These are phyloP conservation scores for Ptilodon capucinus DNA, from an alignment of 2,888 invertebrate species.

Conservation along the genomic window DNA sequence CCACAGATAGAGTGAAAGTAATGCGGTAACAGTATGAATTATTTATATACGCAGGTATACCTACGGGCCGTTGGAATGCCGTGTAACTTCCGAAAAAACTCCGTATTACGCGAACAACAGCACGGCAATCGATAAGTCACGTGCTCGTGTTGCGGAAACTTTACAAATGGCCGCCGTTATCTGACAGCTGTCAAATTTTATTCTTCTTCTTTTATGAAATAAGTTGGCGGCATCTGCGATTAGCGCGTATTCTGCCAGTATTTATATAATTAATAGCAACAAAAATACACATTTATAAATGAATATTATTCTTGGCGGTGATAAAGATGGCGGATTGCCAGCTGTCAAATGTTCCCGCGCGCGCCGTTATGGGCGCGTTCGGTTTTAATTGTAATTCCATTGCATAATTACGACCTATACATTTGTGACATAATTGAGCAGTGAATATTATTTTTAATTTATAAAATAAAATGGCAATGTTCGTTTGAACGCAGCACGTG, in stretches of 20 bases:
- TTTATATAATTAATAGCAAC: too few relatives aligned
- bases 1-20: constrained; percentile 51
- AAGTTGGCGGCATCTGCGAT: too few relatives aligned
- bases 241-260: too few relatives aligned
- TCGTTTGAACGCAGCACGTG: constrained; percentile 18
- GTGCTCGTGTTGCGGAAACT: constrained; percentile 12
- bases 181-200: constrained; percentile 28
- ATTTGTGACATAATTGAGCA: neutral
- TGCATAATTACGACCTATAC: neutral
- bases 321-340: too few relatives aligned
- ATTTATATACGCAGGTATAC: constrained; percentile 47
- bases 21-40: constrained; percentile 55
- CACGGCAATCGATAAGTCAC: constrained; percentile 22
- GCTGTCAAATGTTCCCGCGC: constrained; percentile 18
- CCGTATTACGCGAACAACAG: constrained; percentile 31
- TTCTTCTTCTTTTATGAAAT: too few relatives aligned
- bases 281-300: too few relatives aligned
- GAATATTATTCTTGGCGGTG: too few relatives aligned
- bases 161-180: constrained; percentile 19
- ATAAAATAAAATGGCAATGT: neutral
- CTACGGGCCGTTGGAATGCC: constrained; percentile 32
- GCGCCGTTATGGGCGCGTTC: neutral
- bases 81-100: constrained; percentile 48
- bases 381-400: neutral
- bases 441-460: constrained; percentile 12